phyloP scores from a whole-genome alignment of 2,113 vertebrate species.

The Myiopsitta monachus region DNA sequence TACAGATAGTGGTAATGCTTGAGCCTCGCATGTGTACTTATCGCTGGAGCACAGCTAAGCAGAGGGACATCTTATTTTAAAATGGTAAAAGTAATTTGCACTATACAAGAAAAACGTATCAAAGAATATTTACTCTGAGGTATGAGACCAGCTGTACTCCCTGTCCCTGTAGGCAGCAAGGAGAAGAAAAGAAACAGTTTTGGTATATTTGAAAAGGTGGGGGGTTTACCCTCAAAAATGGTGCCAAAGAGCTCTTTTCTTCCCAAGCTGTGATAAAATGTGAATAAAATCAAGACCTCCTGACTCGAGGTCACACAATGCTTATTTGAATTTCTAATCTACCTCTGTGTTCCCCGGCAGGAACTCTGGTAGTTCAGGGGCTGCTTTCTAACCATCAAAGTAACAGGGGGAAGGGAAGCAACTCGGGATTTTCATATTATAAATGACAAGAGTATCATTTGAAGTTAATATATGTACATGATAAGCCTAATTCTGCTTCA shows the following conservation, averaged over 20 bases:
- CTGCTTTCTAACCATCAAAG: slow-evolving; percentile 16
- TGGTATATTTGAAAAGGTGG: not conserved
- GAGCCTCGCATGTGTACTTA: not conserved
- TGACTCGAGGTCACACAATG: not conserved
- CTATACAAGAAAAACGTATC: not conserved
- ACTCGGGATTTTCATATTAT: not conserved
- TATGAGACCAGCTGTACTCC: not conserved
- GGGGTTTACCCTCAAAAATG: not conserved
- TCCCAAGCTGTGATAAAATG: not conserved
- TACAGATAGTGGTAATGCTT: not conserved
- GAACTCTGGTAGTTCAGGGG: not conserved
- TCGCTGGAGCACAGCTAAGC: not conserved
- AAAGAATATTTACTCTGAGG: not conserved
- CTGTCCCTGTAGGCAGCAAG: not conserved
- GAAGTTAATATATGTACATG: not conserved
- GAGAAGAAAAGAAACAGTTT: not conserved
- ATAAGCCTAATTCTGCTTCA: not conserved
- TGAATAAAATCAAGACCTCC: slow-evolving; percentile 21
- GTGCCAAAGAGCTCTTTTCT: not conserved
- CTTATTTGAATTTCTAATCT: slow-evolving; percentile 52
- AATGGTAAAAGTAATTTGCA: not conserved
- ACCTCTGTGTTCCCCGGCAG: not conserved
- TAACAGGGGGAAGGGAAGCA: not conserved
- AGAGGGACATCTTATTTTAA: not conserved
- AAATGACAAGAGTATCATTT: not conserved